Percentiles rank a stretch among this genome's conserved stretches.
Conservation (phyloP, 2,888 invertebrate genomes). For the Tetropium fuscum region DNA sequence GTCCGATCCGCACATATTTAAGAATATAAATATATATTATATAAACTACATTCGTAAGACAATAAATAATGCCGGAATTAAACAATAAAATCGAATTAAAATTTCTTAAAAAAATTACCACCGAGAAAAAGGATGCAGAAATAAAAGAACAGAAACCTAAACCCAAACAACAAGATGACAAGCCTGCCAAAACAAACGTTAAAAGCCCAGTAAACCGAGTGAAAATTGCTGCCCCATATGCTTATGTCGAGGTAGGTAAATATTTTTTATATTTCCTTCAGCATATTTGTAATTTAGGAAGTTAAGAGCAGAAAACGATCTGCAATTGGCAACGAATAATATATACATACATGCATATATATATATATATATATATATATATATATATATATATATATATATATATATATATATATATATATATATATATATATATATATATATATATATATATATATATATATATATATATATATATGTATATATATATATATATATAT, state of each 20-base stretch:
- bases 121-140: slow-evolving; percentile 23
- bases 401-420: too few relatives aligned
- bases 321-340: too few relatives aligned
- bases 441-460: too few relatives aligned
- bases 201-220: slow-evolving; percentile 56
- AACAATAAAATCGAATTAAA: slow-evolving; percentile 49
- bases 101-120: slow-evolving; percentile 41
- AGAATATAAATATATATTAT: slow-evolving; percentile 1
- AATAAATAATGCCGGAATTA: slow-evolving; percentile 46
- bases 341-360: too few relatives aligned
- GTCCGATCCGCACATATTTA: slow-evolving; percentile 7
- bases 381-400: too few relatives aligned
- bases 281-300: too few relatives aligned
- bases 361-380: too few relatives aligned
- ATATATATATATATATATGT: too few relatives aligned
- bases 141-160: slow-evolving; percentile 16
- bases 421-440: too few relatives aligned
- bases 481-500: too few relatives aligned
- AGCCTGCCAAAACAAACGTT: slow-evolving; percentile 45
- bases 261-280: too few relatives aligned
- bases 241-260: slow-evolving; percentile 63
- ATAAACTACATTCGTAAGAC: slow-evolving; percentile 20
- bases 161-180: slow-evolving; percentile 42
- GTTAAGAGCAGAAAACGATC: too few relatives aligned
- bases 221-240: slow-evolving; percentile 60